These are phyloP conservation scores for Meteorus colon DNA, from an alignment of 2,888 invertebrate genomes.

Conservation along the genomic window DNA sequence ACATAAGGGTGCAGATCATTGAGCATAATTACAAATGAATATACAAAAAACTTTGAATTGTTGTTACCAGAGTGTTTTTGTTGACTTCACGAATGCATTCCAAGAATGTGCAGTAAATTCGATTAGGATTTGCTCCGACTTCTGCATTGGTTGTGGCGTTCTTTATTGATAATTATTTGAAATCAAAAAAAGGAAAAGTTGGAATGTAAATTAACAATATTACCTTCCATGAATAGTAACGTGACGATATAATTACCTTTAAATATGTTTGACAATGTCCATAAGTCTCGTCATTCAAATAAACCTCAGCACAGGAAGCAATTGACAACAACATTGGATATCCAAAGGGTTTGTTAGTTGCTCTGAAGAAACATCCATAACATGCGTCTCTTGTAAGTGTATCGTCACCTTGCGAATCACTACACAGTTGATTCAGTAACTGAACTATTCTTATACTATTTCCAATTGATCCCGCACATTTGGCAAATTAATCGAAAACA, in stretches of 20 bases:
- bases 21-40: no score
- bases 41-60: not conserved
- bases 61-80: slow-evolving; percentile 64
- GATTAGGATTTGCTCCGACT: slow-evolving; percentile 53
- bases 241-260: slow-evolving; percentile 50
- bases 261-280: slow-evolving; percentile 63
- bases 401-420: slow-evolving; percentile 77
- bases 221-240: no score
- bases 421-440: slow-evolving; percentile 79
- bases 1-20: no score
- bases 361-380: slow-evolving; percentile 79
- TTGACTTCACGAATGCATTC: slow-evolving; percentile 69
- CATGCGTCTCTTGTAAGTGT: slow-evolving; percentile 78
- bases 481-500: not conserved
- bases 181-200: not conserved
- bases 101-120: slow-evolving; percentile 66
- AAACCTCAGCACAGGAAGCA: slow-evolving; percentile 61
- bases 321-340: slow-evolving; percentile 63
- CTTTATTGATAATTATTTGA: slow-evolving; percentile 49
- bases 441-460: slow-evolving; percentile 73
- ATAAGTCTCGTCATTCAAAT: slow-evolving; percentile 63
- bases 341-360: slow-evolving; percentile 69
- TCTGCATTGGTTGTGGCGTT: slow-evolving; percentile 58
- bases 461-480: not conserved
- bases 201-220: no score